A percentile compares a stretch with the other conserved stretches of the same genome.
These are phyloP conservation scores for Andrena trimmerana DNA, from an alignment of 2,888 invertebrate genomes.

Conservation along the genomic window DNA sequence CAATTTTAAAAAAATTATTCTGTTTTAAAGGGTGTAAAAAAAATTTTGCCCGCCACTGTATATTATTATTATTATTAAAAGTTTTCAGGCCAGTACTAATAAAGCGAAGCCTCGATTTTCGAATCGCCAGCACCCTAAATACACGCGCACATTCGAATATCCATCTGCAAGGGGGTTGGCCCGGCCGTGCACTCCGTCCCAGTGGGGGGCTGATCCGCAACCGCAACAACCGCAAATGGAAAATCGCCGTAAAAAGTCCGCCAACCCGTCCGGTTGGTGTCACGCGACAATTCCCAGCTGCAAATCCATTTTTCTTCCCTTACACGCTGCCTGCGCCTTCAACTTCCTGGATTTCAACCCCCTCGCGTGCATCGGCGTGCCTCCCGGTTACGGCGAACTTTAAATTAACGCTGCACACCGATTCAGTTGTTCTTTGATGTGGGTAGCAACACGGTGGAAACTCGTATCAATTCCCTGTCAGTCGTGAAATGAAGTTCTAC, in stretches of 20 bases:
- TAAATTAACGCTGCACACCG: too few relatives aligned
- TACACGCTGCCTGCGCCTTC: neutral
- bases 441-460: too few relatives aligned
- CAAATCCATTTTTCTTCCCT: constrained; percentile 3
- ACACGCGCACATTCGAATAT: neutral
- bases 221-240: constrained; percentile 9
- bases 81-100: neutral
- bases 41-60: too few relatives aligned
- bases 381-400: too few relatives aligned
- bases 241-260: constrained; percentile 9
- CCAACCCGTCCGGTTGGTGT: neutral
- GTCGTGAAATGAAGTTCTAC: too few relatives aligned
- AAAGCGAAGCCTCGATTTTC: neutral
- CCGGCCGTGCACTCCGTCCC: neutral
- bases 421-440: too few relatives aligned
- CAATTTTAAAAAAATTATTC: too few relatives aligned
- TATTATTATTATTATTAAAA: neutral
- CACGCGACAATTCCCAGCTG: neutral
- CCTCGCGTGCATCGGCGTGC: neutral
- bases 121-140: neutral
- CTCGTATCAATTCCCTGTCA: too few relatives aligned
- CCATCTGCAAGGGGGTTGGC: neutral
- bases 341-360: neutral
- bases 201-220: neutral
- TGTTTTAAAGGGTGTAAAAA: too few relatives aligned